A percentile compares a stretch with the other conserved stretches of the same genome.
phyloP scores from a whole-genome alignment of 2,113 vertebrate species.

The Cisticola juncidis region DNA sequence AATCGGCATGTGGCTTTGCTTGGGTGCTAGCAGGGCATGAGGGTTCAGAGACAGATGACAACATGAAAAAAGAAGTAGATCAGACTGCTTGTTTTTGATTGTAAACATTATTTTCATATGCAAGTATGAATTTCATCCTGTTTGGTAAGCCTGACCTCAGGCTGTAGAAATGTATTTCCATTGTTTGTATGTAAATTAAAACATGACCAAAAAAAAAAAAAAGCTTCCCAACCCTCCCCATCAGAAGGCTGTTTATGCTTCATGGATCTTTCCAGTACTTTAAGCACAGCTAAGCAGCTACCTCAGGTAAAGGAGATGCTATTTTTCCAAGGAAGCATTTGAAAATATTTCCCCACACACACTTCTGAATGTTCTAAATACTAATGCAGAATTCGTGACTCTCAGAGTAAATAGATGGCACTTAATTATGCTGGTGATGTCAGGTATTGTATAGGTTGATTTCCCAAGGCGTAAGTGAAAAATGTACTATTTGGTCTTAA shows the following conservation, averaged over 20 bases:
- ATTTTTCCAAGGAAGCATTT: slow-evolving; percentile 41
- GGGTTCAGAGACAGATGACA: slow-evolving; percentile 63
- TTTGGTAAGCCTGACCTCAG: slow-evolving; percentile 61
- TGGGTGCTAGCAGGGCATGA: slow-evolving; percentile 60
- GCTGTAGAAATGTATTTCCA: slow-evolving; percentile 18
- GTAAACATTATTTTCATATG: slow-evolving; percentile 58
- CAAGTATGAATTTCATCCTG: slow-evolving; percentile 34
- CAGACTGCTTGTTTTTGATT: slow-evolving; percentile 51
- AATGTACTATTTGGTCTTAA: slow-evolving; percentile 90
- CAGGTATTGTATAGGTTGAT: slow-evolving; percentile 87
- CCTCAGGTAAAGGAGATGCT: slow-evolving; percentile 55
- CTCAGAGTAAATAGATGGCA: slow-evolving; percentile 76
- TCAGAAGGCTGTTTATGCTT: slow-evolving; percentile 66
- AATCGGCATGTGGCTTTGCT: slow-evolving; percentile 70
- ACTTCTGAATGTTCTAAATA: slow-evolving; percentile 73
- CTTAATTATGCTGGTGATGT: slow-evolving; percentile 78
- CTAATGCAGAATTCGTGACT: slow-evolving; percentile 73
- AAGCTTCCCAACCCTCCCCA: not conserved
- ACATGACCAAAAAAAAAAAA: not conserved
- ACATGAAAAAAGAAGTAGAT: slow-evolving; percentile 46
- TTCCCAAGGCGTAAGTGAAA: slow-evolving; percentile 92
- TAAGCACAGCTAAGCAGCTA: slow-evolving; percentile 72
- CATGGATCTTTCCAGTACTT: slow-evolving; percentile 64
- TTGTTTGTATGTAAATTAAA: slow-evolving; percentile 63
- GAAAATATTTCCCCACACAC: slow-evolving; percentile 13